Evolutionary conservation across 2,888 invertebrate genomes (phyloP).

Genomic region (Patella caerulea): DNA sequence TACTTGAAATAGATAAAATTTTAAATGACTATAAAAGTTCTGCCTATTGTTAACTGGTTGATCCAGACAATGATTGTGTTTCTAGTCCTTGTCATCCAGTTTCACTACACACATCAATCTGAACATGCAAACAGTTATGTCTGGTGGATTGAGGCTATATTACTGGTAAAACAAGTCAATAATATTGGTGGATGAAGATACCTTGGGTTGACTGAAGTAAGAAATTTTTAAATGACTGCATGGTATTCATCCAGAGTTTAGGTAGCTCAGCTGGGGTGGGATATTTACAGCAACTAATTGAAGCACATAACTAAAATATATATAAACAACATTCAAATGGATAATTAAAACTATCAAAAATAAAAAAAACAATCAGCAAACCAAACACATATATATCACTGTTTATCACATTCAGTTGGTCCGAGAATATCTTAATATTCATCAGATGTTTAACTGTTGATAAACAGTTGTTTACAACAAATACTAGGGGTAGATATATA

Average conservation of each 20-base stretch:
- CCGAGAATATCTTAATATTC: background rate
- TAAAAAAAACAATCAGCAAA: background rate
- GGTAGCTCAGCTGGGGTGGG: constrained; percentile 80
- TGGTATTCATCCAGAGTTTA: constrained; percentile 81
- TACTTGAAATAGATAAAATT: too few relatives aligned
- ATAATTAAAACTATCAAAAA: background rate
- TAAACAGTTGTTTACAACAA: too few relatives aligned
- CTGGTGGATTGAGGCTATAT: background rate
- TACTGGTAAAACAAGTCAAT: background rate
- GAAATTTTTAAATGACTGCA: constrained; percentile 70
- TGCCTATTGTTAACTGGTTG: too few relatives aligned
- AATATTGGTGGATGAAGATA: constrained; percentile 31
- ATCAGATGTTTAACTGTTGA: background rate
- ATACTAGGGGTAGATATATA: too few relatives aligned
- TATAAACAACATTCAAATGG: background rate
- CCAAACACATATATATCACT: background rate
- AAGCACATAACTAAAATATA: constrained; percentile 76
- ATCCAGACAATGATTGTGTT: background rate
- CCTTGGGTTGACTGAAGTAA: constrained; percentile 70
- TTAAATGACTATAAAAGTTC: too few relatives aligned
- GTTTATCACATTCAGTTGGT: background rate
- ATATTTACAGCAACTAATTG: constrained; percentile 87
- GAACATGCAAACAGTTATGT: background rate
- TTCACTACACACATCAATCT: background rate
- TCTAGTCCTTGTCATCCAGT: background rate